Base-by-base conservation (phyloP, 1,140 invertebrate genomes). In the Drosophila arizonae region DNA sequence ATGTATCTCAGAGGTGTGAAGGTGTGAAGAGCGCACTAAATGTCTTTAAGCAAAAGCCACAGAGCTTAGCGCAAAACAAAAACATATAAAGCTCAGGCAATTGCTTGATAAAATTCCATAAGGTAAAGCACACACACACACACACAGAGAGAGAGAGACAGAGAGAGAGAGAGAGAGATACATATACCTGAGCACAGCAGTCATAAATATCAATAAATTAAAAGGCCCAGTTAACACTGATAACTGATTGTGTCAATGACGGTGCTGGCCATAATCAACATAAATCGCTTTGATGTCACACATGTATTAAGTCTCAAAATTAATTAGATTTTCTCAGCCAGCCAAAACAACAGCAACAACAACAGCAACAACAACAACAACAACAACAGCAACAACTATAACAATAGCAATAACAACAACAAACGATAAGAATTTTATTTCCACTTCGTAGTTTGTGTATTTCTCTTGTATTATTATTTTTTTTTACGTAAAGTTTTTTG, bases 271-370 rank as follows among this genome's bases (percentile, higher is more conserved):
- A 68, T 86, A 86, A 86, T 87, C 82, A 86, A 52, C 79, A 88
- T 86, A 87, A 87, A 88, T 82, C 82, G 82, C 79, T 65, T 71
- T 72, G 76, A 74, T 88, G 82, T 82, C 84, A 82, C 76, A 87
- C 81, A 73, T 72, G 82, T 82, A 88, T 87, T 87, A 87, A 78
- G 58, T 73, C 51, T 86, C 51, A 54, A 87, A 87, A 87, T 82
- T 88, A 87, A 87, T 87, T 87, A 88, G 82, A 88, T 88, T 88
- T 67, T 63, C 64, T 62, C 50, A 66, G 69, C 57, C 48, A 50
- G 48, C 58, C 51, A 15, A 41, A 64, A 26, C 58, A 63, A 55
- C 28, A 54, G n/a, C 21, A 55, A 36, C 48, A 48, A 41, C 58
- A 51, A 13, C 48, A 63, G 26, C 58, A 63, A 26, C 52, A 45